Base-by-base conservation (phyloP, 2,888 invertebrate species). In the Syrista parreyssii region DNA sequence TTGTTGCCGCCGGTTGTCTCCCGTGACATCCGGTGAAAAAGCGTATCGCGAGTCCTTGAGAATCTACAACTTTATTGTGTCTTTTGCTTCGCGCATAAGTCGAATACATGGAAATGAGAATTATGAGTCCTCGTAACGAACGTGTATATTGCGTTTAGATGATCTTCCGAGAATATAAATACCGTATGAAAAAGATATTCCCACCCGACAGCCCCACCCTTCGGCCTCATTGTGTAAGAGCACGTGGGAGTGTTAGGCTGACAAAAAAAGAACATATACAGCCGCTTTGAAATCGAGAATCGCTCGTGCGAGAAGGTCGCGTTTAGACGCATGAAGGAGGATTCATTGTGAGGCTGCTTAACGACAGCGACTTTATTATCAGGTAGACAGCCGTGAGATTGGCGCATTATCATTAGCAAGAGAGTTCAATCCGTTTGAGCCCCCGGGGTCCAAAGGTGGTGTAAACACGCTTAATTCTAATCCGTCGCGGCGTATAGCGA, bases 361-460 rank as follows among this genome's bases (percentile, higher is more conserved):
- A 55, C 55, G 55, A 55, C 55, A 55, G 55, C 55, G 55, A 55
- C 55, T 55, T 55, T 55, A 55, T 55, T 55, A 55, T 55, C 55
- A 23, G 55, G 9, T 23, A 23, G 55, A 55, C 55, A 55, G 55
- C 55, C 55, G 23, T 78, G 78, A 79, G 80, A 78, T 81, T 82
- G 81, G 80, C 84, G 81, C 84, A 76, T 80, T 82, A 80, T 81
- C 80, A 80, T 84, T 81, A 82, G 76, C 75, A 68, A 23, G 55
- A 75, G 73, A 69, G 80, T 80, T 83, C 83, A 83, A 83, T 83
- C 78, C 78, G 81, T 80, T 82, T 77, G 74, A 34, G 68, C 78
- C 75, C 32, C 77, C 32, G 68, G 32, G 31, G 32, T 32, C 33
- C 32, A 71, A 33, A 31, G 31, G 31, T 33, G 71, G 9, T 33